Conservation (phyloP, 2,797 vertebrate genomes). For the Pangasius sanitwongsei region DNA sequence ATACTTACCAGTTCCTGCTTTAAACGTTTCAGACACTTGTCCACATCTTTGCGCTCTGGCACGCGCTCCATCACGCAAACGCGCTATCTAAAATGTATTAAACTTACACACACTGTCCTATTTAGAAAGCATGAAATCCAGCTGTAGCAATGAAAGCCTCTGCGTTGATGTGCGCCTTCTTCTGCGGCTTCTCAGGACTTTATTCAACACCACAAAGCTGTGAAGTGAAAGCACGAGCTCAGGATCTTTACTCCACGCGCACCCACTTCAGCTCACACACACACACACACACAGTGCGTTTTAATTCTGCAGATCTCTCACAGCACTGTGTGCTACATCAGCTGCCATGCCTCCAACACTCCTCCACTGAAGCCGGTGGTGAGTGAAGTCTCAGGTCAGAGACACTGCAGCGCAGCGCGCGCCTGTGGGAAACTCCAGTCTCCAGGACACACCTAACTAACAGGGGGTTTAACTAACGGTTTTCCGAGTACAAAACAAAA, state of each 20-base stretch:
- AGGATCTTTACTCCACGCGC: neutral
- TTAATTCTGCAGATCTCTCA: conserved; percentile 4
- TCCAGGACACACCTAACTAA: conserved; percentile 32
- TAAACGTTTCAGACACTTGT: conserved; percentile 52
- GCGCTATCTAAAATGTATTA: neutral
- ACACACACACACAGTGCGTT: neutral
- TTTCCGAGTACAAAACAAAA: conserved; percentile 33
- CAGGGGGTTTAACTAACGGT: conserved; percentile 48
- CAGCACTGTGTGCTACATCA: neutral
- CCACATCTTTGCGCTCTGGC: conserved; percentile 47
- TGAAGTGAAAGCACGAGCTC: neutral
- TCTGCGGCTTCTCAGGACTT: neutral
- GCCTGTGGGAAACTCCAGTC: neutral
- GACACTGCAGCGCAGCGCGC: neutral
- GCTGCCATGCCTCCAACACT: neutral
- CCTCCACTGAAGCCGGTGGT: neutral
- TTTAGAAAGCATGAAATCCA: neutral
- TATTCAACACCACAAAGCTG: neutral
- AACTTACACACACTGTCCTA: neutral
- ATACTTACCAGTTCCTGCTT: conserved; percentile 60
- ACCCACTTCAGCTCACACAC: neutral
- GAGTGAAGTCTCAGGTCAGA: neutral
- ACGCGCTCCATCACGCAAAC: neutral
- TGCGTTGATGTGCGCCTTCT: neutral
- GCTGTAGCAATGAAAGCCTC: neutral